These are phyloP conservation scores for Gymnothorax javanicus DNA, from an alignment of 2,797 vertebrate species.

Conservation along the genomic window DNA sequence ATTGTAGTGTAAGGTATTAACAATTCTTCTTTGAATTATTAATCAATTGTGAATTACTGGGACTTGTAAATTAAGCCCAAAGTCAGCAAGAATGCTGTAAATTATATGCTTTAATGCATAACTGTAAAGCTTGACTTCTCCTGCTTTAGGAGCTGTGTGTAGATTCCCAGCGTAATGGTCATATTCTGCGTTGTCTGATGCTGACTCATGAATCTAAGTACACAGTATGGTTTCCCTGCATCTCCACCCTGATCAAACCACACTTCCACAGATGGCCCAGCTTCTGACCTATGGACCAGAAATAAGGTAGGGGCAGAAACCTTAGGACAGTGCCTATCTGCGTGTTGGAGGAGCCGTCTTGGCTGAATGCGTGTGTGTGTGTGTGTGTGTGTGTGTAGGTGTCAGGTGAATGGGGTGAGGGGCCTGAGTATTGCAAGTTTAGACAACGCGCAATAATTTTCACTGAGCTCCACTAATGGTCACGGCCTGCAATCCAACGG, in stretches of 20 bases:
- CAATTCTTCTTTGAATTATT: neutral
- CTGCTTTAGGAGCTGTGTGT: neutral
- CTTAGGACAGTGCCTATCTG: neutral
- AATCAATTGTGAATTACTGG: neutral
- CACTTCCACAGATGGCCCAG: constrained; percentile 35
- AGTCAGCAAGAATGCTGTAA: neutral
- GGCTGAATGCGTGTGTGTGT: neutral
- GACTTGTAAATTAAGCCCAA: neutral
- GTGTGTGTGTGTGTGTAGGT: neutral
- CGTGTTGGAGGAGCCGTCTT: neutral
- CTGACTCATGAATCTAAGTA: neutral
- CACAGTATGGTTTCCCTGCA: constrained; percentile 33
- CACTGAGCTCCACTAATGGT: neutral
- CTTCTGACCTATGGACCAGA: constrained; percentile 40
- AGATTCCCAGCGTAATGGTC: neutral
- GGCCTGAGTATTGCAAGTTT: neutral
- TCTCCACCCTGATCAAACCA: constrained; percentile 36
- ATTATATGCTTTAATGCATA: neutral
- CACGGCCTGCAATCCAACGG: neutral
- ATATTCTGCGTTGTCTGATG: neutral
- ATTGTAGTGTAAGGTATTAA: neutral
- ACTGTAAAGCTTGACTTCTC: neutral
- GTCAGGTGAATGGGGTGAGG: neutral
- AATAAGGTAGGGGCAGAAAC: constrained; percentile 21
- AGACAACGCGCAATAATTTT: neutral